These are phyloP conservation scores for Orchesellides sinensis DNA, from an alignment of 2,888 invertebrate species.

Conservation along the genomic window DNA sequence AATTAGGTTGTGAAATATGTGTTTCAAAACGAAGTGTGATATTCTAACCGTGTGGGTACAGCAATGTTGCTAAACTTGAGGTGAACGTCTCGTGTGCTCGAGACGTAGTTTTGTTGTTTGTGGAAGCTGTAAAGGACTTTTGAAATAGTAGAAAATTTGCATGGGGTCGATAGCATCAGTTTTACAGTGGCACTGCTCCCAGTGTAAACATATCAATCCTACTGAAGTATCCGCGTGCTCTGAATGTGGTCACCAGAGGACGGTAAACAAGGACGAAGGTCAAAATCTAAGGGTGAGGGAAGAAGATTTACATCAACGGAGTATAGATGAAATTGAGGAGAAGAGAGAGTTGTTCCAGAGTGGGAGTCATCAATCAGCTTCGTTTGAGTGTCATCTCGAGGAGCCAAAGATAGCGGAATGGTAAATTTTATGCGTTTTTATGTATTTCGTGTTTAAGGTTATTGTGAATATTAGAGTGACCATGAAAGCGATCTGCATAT, in stretches of 20 bases:
- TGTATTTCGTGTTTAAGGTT: background rate
- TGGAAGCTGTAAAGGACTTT: no score
- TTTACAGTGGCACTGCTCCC: constrained; percentile 94
- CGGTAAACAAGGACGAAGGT: constrained; percentile 42
- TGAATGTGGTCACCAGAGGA: constrained; percentile 82
- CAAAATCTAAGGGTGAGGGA: background rate
- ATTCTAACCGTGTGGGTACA: no score
- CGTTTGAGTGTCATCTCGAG: constrained; percentile 73
- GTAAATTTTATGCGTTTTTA: no score
- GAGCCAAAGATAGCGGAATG: constrained; percentile 74
- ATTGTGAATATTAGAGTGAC: no score
- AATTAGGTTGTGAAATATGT: no score
- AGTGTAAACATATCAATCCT: constrained; percentile 92
- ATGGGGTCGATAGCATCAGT: constrained; percentile 97
- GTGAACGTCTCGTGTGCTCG: no score
- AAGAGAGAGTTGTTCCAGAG: constrained; percentile 21
- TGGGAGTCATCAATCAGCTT: constrained; percentile 63
- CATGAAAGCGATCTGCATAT: no score
- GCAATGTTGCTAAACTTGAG: no score
- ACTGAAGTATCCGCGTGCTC: constrained; percentile 90
- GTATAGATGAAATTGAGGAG: constrained; percentile 38
- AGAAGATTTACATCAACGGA: constrained; percentile 25
- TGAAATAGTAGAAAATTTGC: constrained; percentile 74
- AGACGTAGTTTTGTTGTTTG: no score
- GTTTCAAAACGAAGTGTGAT: no score